Base-by-base conservation (phyloP, 1,140 invertebrate species). In the Calephelis virginiensis region DNA sequence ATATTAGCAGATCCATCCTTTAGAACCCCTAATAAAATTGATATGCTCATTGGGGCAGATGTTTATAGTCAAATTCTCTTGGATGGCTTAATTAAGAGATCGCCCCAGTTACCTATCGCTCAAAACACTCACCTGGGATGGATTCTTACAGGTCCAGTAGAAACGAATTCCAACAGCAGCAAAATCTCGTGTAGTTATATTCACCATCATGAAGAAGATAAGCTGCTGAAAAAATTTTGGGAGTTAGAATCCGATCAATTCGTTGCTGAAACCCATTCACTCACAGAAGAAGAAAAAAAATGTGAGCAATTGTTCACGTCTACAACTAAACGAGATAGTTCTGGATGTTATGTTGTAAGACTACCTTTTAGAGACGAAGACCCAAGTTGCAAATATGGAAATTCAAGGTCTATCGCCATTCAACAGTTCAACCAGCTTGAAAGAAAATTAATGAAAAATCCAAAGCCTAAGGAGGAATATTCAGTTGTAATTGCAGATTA, bases 1-100 rank as follows among this genome's bases (percentile, higher is more conserved):
- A 12, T 43, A 28, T 67, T 68, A 13, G 66, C 66, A 10, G 66
- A 68, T 68, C 66, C 66, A 5, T 40, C 48, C 47, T 68, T 63
- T 53, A 40, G n/a, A 53, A 49, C 50, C 2, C 66, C 66, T 43
- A 67, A 67, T 17, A 62, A 61, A 43, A 47, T 68, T 50, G 66
- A 68, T 3, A 61, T 61, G 5, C 62, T 68, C 4, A 48, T 64
- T 6, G 67, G 62, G 40, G 61, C 62, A n/a, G 67, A 68, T 37
- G 17, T 49, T 5, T 68, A 46, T 40, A 49, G n/a, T 11, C 50
- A 28, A 50, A 68, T 64, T 28, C 40, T 64, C 6, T 12, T 60
- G 8, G 61, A 64, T 40, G 56, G 45, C 10, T 38, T 69, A 59
- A 37, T 59, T 8, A 53, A 43, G 28, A 37, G 28, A 38, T 45